These are phyloP conservation scores for Embiotoca jacksoni DNA, from an alignment of 2,113 vertebrate species.

Conservation along the genomic window DNA sequence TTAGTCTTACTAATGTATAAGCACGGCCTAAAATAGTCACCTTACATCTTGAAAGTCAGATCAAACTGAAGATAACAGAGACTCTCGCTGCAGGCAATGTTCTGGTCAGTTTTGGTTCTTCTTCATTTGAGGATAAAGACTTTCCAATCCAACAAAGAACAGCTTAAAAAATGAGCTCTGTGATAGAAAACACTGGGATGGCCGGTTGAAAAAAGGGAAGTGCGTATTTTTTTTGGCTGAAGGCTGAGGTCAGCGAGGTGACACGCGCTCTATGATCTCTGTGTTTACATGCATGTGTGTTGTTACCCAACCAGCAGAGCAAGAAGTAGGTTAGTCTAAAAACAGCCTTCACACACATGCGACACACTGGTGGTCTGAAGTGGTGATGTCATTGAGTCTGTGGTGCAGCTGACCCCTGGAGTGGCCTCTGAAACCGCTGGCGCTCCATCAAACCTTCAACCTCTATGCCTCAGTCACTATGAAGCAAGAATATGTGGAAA, in stretches of 20 bases:
- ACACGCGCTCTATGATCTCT: background rate
- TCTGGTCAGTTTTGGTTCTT: no score
- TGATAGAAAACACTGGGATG: background rate
- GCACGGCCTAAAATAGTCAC: no score
- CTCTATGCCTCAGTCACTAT: background rate
- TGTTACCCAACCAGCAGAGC: conserved; percentile 9
- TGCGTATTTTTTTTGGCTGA: background rate
- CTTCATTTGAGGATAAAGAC: background rate
- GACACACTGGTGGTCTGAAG: conserved; percentile 1
- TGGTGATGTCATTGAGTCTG: background rate
- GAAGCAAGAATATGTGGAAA: background rate
- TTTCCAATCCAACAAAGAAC: background rate
- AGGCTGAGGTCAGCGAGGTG: conserved; percentile 5
- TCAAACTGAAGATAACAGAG: no score
- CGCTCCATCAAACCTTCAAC: background rate
- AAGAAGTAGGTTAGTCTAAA: conserved; percentile 46
- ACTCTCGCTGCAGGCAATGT: no score
- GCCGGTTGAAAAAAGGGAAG: background rate
- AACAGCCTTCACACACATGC: conserved; percentile 5
- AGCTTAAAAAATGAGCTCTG: background rate
- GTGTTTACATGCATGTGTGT: conserved; percentile 25
- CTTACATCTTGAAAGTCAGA: no score
- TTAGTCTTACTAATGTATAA: no score
- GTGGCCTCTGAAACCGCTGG: background rate
- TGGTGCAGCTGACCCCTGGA: background rate